Evolutionary conservation across 2,888 invertebrate species (phyloP).

Genomic region (Osmoderma eremita): DNA sequence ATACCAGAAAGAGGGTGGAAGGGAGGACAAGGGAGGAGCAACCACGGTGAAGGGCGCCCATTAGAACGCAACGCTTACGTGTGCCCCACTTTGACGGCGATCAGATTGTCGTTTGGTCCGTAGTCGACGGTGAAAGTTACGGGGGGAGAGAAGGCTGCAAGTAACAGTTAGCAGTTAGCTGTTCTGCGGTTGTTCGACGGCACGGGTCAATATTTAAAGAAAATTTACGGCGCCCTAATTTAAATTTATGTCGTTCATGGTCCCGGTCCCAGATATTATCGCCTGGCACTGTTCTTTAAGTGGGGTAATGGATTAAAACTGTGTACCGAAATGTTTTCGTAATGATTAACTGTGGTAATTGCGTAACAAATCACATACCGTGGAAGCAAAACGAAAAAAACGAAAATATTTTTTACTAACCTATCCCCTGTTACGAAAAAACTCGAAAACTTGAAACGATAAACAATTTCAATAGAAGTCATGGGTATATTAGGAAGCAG

Average conservation of each 20-base stretch:
- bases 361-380: background rate
- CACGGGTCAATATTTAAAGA: conserved; percentile 31
- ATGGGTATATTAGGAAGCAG: too few species aligned
- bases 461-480: too few species aligned
- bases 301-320: conserved; percentile 1
- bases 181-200: conserved; percentile 15
- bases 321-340: conserved; percentile 11
- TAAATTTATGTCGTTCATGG: conserved; percentile 25
- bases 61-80: conserved; percentile 5
- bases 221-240: conserved; percentile 24
- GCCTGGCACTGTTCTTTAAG: conserved; percentile 3
- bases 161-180: conserved; percentile 14
- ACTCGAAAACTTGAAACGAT: too few species aligned
- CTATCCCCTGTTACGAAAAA: too few species aligned
- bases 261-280: conserved; percentile 11
- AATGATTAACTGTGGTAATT: background rate
- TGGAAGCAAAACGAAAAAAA: too few species aligned
- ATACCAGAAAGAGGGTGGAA: background rate
- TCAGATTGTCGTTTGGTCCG: conserved; percentile 12
- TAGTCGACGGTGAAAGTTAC: background rate
- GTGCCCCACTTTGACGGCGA: conserved; percentile 19
- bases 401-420: too few species aligned
- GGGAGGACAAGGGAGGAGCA: too few species aligned
- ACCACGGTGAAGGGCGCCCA: too few species aligned
- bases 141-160: background rate